A percentile compares a stretch with the other conserved stretches of the same genome.
These are phyloP conservation scores for Eulemur albifrons DNA, from an alignment of 2,797 vertebrate genomes.

Conservation along the genomic window DNA sequence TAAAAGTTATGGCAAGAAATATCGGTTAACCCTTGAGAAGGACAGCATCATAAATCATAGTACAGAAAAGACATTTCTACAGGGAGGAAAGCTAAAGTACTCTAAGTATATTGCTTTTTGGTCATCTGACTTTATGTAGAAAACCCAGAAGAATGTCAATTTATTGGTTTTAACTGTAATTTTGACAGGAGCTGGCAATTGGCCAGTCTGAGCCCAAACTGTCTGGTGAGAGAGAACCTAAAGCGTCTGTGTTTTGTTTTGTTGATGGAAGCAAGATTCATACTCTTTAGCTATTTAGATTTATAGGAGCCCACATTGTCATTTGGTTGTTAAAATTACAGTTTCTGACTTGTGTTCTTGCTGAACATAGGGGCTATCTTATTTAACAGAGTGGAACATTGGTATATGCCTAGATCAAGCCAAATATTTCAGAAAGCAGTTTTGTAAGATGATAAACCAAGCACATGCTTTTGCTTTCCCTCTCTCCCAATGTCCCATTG, in stretches of 20 bases:
- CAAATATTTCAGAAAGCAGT: background rate
- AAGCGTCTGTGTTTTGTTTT: slow-evolving; percentile 54
- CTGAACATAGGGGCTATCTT: background rate
- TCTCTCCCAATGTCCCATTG: background rate
- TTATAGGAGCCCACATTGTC: slow-evolving; percentile 1
- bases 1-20: slow-evolving; percentile 43
- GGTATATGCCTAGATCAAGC: background rate
- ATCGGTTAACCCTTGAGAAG: slow-evolving; percentile 50
- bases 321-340: slow-evolving; percentile 52
- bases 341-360: slow-evolving; percentile 7
- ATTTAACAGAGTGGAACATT: background rate
- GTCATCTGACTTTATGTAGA: slow-evolving; percentile 42
- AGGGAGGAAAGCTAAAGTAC: slow-evolving; percentile 8
- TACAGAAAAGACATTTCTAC: slow-evolving; percentile 37
- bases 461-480: background rate
- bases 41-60: slow-evolving; percentile 54
- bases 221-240: slow-evolving; percentile 18
- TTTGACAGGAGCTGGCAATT: slow-evolving; percentile 55
- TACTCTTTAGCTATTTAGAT: slow-evolving; percentile 30
- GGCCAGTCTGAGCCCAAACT: slow-evolving; percentile 47
- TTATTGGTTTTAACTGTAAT: slow-evolving; percentile 65
- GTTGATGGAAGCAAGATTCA: slow-evolving; percentile 40
- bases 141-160: slow-evolving; percentile 48
- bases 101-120: slow-evolving; percentile 49
- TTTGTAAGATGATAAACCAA: background rate